phyloP scores from a whole-genome alignment of 2,888 invertebrate species.

The Aspidiotus rigidus region DNA sequence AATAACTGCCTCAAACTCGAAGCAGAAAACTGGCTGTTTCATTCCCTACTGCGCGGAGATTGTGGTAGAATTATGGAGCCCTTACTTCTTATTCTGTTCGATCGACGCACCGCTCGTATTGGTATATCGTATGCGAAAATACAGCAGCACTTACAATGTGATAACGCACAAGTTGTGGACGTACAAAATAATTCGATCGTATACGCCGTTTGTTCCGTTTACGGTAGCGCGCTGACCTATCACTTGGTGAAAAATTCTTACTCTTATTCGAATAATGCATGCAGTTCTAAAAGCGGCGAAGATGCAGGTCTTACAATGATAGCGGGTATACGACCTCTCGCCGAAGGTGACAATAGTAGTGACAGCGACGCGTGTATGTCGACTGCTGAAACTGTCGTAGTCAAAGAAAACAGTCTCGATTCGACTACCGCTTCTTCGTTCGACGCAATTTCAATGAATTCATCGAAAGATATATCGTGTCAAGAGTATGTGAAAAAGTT shows the following conservation, averaged over 20 bases:
- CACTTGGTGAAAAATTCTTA: slow-evolving; percentile 28
- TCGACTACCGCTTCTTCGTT: background rate
- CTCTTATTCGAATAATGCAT: background rate
- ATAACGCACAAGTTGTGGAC: slow-evolving; percentile 9
- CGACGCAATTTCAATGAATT: background rate
- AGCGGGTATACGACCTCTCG: background rate
- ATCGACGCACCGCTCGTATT: slow-evolving; percentile 69
- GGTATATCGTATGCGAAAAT: slow-evolving; percentile 66
- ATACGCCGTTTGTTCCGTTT: slow-evolving; percentile 71
- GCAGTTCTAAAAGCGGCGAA: background rate
- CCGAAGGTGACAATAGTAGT: slow-evolving; percentile 7
- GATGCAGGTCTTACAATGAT: background rate
- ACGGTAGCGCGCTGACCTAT: slow-evolving; percentile 46
- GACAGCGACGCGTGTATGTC: background rate
- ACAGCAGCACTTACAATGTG: slow-evolving; percentile 40
- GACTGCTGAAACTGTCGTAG: slow-evolving; percentile 36
- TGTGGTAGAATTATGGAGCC: slow-evolving; percentile 69
- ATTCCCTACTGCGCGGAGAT: slow-evolving; percentile 64
- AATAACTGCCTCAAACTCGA: slow-evolving; percentile 53
- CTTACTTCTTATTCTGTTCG: slow-evolving; percentile 61
- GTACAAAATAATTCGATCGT: slow-evolving; percentile 48
- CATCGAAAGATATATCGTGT: slow-evolving; percentile 11
- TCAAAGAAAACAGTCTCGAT: background rate
- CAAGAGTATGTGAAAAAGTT: slow-evolving; percentile 36
- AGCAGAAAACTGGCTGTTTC: slow-evolving; percentile 66